Evolutionary conservation across 2,888 invertebrate species (phyloP), one percentile per base, ranked within the genome.

Genomic region (Thymelicus acteon): DNA sequence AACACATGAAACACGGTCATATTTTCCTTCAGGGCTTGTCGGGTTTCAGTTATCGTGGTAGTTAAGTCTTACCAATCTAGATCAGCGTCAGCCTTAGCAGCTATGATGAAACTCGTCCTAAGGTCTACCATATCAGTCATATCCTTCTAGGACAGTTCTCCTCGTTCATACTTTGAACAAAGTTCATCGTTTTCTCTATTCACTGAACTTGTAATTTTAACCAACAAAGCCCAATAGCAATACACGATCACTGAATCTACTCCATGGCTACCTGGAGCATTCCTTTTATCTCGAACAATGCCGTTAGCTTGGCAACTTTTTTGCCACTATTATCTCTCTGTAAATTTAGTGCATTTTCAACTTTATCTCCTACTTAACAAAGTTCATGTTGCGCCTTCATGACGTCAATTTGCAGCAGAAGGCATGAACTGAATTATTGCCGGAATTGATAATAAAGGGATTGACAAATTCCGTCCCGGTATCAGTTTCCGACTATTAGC

Each of bases 401-500:
- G 8, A 8, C 60, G 70, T 67, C 37, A 71, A 75, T 77, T 75
- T 44, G 66, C 54, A 61, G 64, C 71, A 68, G 74, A 75, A 76
- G 49, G 60, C 74, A 87, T 90, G 77, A 85, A 86, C 76, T 86
- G 87, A 88, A n/a, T 92, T 89, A 91, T 87, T 83, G 86, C 87
- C 91, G 93, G 92, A 91, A 88, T 88, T 89, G 78, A 77, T 83
- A 82, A 92, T 91, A 93, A 92, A 88, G 84, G 87, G 83, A 81
- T 83, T 85, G 87, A 88, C 88, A 86, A 87, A 88, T 87, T 87
- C 84, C 81, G 83, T 83, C 79, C 79, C 77, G 85, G 86, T 91
- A 92, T 93, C 91, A 83, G 84, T 91, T 91, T 92, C 89, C 90
- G 90, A 90, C 88, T 90, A 88, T 89, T 89, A 87, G 85, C 86